Evolutionary conservation across 2,888 invertebrate species (phyloP), one percentile per base, ranked within the genome.

Genomic region (Meliscaeva auricollis): DNA sequence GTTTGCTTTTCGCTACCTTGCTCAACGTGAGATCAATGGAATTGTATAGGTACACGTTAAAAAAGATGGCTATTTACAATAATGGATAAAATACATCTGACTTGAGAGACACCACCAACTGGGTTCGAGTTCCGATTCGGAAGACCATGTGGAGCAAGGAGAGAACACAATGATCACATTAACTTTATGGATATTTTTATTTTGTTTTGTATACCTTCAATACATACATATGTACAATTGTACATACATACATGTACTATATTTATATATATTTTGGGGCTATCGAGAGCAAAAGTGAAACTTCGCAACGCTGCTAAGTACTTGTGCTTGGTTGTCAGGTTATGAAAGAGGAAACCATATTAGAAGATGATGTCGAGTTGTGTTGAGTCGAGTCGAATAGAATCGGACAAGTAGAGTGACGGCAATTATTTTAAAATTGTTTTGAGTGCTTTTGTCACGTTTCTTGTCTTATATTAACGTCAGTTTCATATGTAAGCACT

Each of bases 371-470:
- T 46, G 64, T 58, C 38, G 58, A 56, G 35, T 56, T 7, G 56
- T 15, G 48, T 7, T 8, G 48, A 54, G 32, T 56, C 1, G 35
- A 38, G 20, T 58, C 38, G 58, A 48, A 15, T 48, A 1, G 48
- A 58, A 20, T 58, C 44, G 35, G 60, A 73, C 56, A 62, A 70
- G 58, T 58, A 46, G 84, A 74, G 56, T 66, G 46, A 75, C 79
- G 74, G 83, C 70, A 80, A 80, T 69, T 50, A 74, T 35, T 66
- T 66, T 75, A 41, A 62, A 83, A 79, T 64, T 41, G 69, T 72
- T 84, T 64, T 58, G 80, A 84, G 75, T 84, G 84, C 69, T 80
- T 84, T 72, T 84, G 74, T 80, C 70, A 84, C 74, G 80, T 84
- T 84, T 79, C 66, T 38, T 58, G 72, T 50, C 56, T 74, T 50